A percentile compares a stretch with the other conserved stretches of the same genome.
Evolutionary conservation across 2,797 vertebrate species (phyloP).

Genomic region (Cossypha dichroa): DNA sequence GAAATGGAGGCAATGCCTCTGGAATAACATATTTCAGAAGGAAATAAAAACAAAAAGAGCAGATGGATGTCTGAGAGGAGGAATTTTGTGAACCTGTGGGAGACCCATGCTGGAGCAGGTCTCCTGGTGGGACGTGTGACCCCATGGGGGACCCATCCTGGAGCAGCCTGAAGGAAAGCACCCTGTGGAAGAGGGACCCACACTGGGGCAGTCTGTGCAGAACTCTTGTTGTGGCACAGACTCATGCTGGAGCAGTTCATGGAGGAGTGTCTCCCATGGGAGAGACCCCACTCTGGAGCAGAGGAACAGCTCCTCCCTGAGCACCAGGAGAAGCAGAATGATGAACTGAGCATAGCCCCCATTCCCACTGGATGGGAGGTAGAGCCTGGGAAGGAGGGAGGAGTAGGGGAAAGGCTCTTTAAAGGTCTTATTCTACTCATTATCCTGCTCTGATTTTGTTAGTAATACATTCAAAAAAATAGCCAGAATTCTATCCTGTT

Average conservation of each 20-base stretch:
- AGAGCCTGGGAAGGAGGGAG: neutral
- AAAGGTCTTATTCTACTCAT: neutral
- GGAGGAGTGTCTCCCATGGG: neutral
- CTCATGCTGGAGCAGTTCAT: neutral
- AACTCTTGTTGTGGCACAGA: neutral
- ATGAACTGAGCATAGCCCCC: neutral
- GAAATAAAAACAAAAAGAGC: neutral
- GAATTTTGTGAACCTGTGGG: neutral
- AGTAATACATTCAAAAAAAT: neutral
- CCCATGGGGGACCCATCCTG: accelerated
- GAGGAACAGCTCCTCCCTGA: too few relatives aligned
- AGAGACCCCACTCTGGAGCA: neutral
- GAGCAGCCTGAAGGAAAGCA: neutral
- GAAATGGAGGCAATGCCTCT: accelerated
- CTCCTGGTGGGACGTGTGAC: neutral
- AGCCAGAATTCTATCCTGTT: neutral
- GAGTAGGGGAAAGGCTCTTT: neutral
- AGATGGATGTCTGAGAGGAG: neutral
- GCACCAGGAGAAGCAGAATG: accelerated
- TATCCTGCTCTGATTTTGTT: neutral
- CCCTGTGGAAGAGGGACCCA: neutral
- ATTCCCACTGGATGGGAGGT: neutral
- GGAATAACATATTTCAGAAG: neutral
- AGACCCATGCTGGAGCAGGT: neutral
- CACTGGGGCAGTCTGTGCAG: too few relatives aligned